phyloP scores from a whole-genome alignment of 1,140 invertebrate species.

The Pygmarrhopalites habei region DNA sequence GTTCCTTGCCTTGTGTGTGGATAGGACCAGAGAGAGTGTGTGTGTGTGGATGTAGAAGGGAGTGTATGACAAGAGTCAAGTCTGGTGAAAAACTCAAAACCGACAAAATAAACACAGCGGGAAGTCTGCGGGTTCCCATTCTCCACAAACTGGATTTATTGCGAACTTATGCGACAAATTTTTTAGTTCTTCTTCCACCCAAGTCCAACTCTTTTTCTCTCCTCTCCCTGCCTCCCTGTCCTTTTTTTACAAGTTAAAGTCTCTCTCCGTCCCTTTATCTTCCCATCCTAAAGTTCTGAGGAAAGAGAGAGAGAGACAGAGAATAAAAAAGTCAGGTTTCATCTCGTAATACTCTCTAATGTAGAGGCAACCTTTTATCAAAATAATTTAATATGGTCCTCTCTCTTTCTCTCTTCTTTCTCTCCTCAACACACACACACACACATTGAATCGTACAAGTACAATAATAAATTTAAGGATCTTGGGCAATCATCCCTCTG shows the following conservation, averaged over 20 bases:
- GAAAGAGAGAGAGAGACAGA: not conserved
- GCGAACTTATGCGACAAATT: slow-evolving; percentile 29
- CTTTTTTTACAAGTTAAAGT: not conserved
- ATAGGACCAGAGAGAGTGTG: not conserved
- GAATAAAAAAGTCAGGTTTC: slow-evolving; percentile 1
- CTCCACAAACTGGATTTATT: slow-evolving; percentile 28
- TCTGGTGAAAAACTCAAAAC: slow-evolving; percentile 20
- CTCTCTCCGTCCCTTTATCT: not conserved
- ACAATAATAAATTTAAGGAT: slow-evolving; percentile 14
- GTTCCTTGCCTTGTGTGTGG: not conserved
- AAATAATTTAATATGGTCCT: not conserved
- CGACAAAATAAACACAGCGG: slow-evolving; percentile 36
- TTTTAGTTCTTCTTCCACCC: slow-evolving; percentile 11
- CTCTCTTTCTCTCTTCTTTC: no score
- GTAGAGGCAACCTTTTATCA: not conserved
- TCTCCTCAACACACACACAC: not conserved
- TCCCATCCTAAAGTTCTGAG: not conserved
- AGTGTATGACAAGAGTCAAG: slow-evolving; percentile 4
- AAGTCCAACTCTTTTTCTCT: slow-evolving; percentile 4
- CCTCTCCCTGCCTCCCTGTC: not conserved
- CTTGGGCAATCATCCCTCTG: not conserved
- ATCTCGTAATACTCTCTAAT: not conserved
- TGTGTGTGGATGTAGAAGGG: not conserved
- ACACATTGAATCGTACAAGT: not conserved
- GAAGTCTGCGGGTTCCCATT: slow-evolving; percentile 21